Evolutionary conservation across 2,797 vertebrate species (phyloP), one percentile per base, ranked within the genome.

Genomic region (Hafferia zeledoni): DNA sequence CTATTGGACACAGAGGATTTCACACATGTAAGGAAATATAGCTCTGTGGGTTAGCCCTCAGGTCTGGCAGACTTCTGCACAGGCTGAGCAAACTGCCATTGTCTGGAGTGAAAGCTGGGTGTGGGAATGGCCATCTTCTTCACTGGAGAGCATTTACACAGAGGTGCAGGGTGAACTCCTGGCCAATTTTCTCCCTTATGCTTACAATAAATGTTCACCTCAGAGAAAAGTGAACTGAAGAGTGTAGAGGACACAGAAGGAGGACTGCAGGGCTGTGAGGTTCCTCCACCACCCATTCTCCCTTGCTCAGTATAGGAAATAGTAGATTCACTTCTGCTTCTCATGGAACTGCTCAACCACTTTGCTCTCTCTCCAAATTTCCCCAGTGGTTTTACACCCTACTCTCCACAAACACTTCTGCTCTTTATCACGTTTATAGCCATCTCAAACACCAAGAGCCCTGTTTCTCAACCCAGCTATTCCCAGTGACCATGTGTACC

Each of bases 241-340:
- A 57, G 6, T 1, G 0, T 7, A 74, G 44, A 85, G 43, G 46
- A 64, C 30, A 39, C 14, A 53, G 31, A 37, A 63, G 33, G 19
- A 92, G 75, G 69, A 78, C 30, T 30, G 20, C 49, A 49, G 61
- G 49, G 20, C 82, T 83, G 53, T 17, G 22, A 80, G 47, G 11
- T 90, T 39, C 69, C 64, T 95, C 72, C 59, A 35, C 20, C 50
- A 89, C 55, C 64, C 30, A 3, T 83, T 95, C 89, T 89, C 65
- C 82, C 57, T 89, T 91, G 91, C 94, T 93, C 72, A 93, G 44
- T 61, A 31, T 41, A 81, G 35, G 35, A 92, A 88, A 92, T 55
- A 69, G 65, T 67, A 95, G 92, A 93, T 95, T 95, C 95, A 85
- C 87, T 97, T 97, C 96, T 96, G 92, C 95, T 93, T 97, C 79